Conservation (phyloP, 2,113 vertebrate genomes). For the Engystomops pustulosus region DNA sequence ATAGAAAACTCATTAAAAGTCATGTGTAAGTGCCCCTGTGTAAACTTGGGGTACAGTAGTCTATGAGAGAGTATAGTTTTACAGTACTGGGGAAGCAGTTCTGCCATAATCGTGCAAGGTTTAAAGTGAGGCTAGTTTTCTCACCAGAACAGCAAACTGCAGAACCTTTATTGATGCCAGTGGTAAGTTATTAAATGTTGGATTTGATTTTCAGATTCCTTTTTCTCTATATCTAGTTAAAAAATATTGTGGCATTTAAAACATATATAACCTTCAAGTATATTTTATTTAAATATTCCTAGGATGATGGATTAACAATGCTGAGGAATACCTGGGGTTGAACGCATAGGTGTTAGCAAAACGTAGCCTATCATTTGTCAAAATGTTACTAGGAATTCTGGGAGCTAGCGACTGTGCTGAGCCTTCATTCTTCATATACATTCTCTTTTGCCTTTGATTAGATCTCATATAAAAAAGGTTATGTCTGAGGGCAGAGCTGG, state of each 20-base stretch:
- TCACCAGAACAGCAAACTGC: no score
- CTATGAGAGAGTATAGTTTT: no score
- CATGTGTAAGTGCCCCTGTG: no score
- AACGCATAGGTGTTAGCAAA: neutral
- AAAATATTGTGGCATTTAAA: neutral
- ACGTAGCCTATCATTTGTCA: conserved; percentile 27
- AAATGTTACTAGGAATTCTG: conserved; percentile 9
- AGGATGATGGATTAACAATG: neutral
- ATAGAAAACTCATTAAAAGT: no score
- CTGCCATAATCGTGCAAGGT: no score
- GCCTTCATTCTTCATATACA: conserved; percentile 20
- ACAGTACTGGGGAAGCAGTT: no score
- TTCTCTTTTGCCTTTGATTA: conserved; percentile 18
- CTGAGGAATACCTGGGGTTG: neutral
- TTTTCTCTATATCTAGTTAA: no score
- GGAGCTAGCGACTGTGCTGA: neutral
- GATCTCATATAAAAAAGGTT: conserved; percentile 48
- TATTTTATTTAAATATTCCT: neutral
- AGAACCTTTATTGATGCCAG: no score
- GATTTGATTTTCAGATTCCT: no score
- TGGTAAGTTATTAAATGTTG: no score
- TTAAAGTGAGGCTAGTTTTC: no score
- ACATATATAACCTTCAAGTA: neutral
- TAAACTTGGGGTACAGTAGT: no score
- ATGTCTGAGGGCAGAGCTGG: conserved; percentile 16